Evolutionary conservation across 2,888 invertebrate genomes (phyloP).

Genomic region (Watsonalla binaria): DNA sequence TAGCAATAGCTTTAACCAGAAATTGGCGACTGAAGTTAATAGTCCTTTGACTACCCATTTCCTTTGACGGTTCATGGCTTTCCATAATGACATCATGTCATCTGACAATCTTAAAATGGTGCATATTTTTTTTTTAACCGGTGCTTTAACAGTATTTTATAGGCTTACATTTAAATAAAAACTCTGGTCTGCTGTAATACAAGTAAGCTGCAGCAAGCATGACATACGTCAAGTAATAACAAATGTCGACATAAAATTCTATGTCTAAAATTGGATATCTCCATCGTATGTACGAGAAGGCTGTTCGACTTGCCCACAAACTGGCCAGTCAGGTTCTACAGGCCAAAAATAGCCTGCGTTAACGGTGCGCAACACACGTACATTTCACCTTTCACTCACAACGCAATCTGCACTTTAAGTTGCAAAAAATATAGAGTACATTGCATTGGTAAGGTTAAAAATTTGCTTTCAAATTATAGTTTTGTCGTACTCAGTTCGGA

Average conservation of each 20-base stretch:
- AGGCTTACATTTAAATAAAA: too few relatives aligned
- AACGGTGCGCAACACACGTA: constrained; percentile 58
- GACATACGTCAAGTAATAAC: neutral
- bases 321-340: constrained; percentile 48
- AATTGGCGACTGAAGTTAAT: too few relatives aligned
- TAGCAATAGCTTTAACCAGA: too few relatives aligned
- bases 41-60: too few relatives aligned
- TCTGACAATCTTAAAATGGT: too few relatives aligned
- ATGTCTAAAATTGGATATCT: constrained; percentile 38
- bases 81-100: too few relatives aligned
- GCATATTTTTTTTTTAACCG: too few relatives aligned
- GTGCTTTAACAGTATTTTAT: too few relatives aligned
- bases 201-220: too few relatives aligned
- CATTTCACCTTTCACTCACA: constrained; percentile 65
- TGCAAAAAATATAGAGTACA: constrained; percentile 16
- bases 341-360: constrained; percentile 60
- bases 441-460: constrained; percentile 16
- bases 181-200: too few relatives aligned
- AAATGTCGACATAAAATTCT: neutral
- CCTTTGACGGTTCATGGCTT: too few relatives aligned
- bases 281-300: constrained; percentile 28
- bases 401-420: constrained; percentile 45
- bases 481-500: neutral
- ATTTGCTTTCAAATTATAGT: constrained; percentile 14
- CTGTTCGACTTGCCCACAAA: constrained; percentile 31